These are phyloP conservation scores for Elegia similella DNA, from an alignment of 2,888 invertebrate species.

Conservation along the genomic window DNA sequence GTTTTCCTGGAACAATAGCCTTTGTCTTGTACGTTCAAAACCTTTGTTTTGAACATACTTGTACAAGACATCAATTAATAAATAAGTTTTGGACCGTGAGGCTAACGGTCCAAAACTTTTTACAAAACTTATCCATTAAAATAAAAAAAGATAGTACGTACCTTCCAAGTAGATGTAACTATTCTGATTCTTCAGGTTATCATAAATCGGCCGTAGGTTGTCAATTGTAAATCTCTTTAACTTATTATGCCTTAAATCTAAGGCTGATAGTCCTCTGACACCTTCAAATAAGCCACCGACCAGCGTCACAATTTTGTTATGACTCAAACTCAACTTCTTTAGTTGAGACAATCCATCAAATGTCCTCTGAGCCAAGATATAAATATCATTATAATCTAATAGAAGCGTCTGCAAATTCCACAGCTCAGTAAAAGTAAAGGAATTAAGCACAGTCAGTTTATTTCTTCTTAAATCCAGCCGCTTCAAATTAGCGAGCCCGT, in stretches of 20 bases:
- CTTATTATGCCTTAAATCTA: slow-evolving; percentile 89
- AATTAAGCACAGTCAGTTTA: slow-evolving; percentile 87
- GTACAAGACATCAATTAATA: too few relatives aligned
- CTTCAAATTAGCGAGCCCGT: slow-evolving; percentile 87
- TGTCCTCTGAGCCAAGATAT: slow-evolving; percentile 88
- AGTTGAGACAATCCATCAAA: slow-evolving; percentile 88
- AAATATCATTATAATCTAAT: slow-evolving; percentile 86
- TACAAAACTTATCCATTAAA: too few relatives aligned
- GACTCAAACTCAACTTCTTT: slow-evolving; percentile 86
- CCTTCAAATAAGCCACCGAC: slow-evolving; percentile 87
- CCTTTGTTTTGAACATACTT: too few relatives aligned
- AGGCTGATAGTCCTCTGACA: slow-evolving; percentile 85
- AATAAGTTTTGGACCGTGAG: too few relatives aligned
- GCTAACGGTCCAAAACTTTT: too few relatives aligned
- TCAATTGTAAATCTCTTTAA: slow-evolving; percentile 88
- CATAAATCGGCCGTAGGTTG: slow-evolving; percentile 87
- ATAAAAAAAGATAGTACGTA: slow-evolving; percentile 61
- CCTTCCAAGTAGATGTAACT: slow-evolving; percentile 89
- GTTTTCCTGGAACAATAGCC: too few relatives aligned
- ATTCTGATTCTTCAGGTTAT: slow-evolving; percentile 87
- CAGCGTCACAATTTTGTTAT: slow-evolving; percentile 87
- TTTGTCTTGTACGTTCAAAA: too few relatives aligned
- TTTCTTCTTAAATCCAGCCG: slow-evolving; percentile 88
- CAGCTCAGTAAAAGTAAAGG: slow-evolving; percentile 89
- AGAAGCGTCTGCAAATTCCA: slow-evolving; percentile 87